Evolutionary conservation across 2,888 invertebrate species (phyloP), one percentile per base, ranked within the genome.

Genomic region (Calameuta filiformis): DNA sequence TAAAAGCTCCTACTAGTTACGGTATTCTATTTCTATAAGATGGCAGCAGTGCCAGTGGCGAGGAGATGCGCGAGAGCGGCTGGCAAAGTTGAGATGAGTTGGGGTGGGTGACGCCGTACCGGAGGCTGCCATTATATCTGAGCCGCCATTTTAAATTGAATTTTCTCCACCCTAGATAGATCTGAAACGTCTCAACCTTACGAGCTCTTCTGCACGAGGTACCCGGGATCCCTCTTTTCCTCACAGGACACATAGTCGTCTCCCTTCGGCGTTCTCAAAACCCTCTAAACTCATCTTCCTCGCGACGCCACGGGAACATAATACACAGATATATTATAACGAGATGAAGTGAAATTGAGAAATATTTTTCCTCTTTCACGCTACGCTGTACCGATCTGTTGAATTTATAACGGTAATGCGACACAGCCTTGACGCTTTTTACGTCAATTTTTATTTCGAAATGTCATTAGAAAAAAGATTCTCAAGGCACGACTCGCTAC

Each of bases 131-230:
- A 90, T 90, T 90, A 90, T 90, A 90, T 91, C 90, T 90, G 89
- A 90, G 90, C 90, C 90, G 90, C 90, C 91, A 90, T 90, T 90
- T 91, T 90, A 90, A 90, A 90, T 91, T 89, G 88, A 90, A 90
- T 91, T 90, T 90, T 91, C 89, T 90, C 89, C 89, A 89, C 90
- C 90, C 90, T 89, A 89, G 89, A 89, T 90, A 90, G 90, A 89
- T 90, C 90, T 88, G 89, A 90, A 89, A 89, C 89, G 87, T 90
- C 89, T 89, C 89, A 87, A 87, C 84, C 88, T 88, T 85, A 83
- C 85, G 74, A 79, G 76, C 68, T 76, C 73, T 75, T 75, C 71
- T 69, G 73, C 31, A 73, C 83, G 83, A 81, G 82, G 85, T 83
- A 83, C 30, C 12, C 74, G 35, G 35, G 71, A 71, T 37, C 76